phyloP scores from a whole-genome alignment of 2,888 invertebrate species.

The Mesorhabditis belari region DNA sequence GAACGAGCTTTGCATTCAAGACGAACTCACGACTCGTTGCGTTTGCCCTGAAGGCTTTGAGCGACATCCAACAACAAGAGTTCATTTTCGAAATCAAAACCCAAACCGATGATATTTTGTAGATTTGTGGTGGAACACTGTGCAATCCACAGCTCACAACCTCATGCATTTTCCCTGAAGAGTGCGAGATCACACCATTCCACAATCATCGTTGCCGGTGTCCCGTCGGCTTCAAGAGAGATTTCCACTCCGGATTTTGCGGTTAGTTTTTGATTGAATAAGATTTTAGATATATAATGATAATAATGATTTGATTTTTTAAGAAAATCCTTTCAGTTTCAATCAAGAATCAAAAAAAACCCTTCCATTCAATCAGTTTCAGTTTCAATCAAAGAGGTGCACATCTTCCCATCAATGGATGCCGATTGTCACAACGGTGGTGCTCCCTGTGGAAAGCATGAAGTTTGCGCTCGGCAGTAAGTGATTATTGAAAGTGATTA shows the following conservation, averaged over 20 bases:
- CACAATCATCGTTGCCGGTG: slow-evolving; percentile 51
- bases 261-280: slow-evolving; percentile 7
- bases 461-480: slow-evolving; percentile 33
- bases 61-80: slow-evolving; percentile 48
- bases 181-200: slow-evolving; percentile 45
- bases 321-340: slow-evolving; percentile 23
- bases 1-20: slow-evolving; percentile 44
- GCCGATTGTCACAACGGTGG: slow-evolving; percentile 36
- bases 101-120: not conserved
- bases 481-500: not conserved
- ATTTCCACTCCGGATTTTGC: slow-evolving; percentile 45
- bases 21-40: slow-evolving; percentile 26
- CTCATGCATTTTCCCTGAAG: slow-evolving; percentile 42
- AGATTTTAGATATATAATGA: not conserved
- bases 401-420: slow-evolving; percentile 32
- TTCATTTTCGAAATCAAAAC: no score
- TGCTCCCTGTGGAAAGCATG: slow-evolving; percentile 27
- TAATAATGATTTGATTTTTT: not conserved
- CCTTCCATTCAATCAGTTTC: no score
- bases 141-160: slow-evolving; percentile 52
- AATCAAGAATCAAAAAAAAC: slow-evolving; percentile 15
- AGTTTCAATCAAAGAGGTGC: slow-evolving; percentile 20
- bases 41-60: slow-evolving; percentile 47
- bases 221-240: slow-evolving; percentile 42
- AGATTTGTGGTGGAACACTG: slow-evolving; percentile 46